Conservation (phyloP, 2,797 vertebrate genomes). For the Ptychadena robeensis region DNA sequence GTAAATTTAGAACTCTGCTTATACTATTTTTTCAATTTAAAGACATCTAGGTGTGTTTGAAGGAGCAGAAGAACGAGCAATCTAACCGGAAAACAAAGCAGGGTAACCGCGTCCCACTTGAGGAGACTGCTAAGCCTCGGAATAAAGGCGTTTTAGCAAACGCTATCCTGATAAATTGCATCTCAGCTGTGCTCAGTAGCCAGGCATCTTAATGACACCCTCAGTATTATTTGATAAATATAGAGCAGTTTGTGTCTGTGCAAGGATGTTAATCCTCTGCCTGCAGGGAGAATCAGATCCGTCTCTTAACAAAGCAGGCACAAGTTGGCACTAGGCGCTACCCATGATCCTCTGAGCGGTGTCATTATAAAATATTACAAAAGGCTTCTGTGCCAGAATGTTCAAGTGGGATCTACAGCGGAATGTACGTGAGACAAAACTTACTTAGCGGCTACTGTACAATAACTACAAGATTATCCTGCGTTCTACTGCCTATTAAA, state of each 20-base stretch:
- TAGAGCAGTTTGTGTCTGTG: constrained; percentile 44
- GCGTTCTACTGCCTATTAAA: background rate
- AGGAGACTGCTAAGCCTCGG: background rate
- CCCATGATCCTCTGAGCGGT: constrained; percentile 21
- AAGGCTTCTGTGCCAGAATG: background rate
- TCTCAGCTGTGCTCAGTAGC: constrained; percentile 9
- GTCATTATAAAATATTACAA: constrained; percentile 36
- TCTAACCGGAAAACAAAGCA: background rate
- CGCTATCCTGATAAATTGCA: background rate
- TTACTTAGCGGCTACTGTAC: background rate
- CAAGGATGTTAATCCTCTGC: constrained; percentile 42
- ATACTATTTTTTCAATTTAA: too few species aligned
- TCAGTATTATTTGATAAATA: constrained; percentile 51
- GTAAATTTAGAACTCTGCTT: too few species aligned
- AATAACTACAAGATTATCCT: background rate
- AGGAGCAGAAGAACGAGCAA: background rate
- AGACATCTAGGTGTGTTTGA: background rate
- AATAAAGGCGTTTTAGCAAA: constrained; percentile 11
- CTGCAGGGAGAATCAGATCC: constrained; percentile 45
- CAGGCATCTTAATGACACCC: constrained; percentile 42
- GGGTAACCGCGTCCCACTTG: background rate
- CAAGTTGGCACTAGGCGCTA: constrained; percentile 6
- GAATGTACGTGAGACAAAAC: background rate
- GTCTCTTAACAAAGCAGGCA: constrained; percentile 21
- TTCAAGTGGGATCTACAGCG: constrained; percentile 1